Conservation (phyloP, 2,888 invertebrate genomes). For the Lasioglossum leucozonium region DNA sequence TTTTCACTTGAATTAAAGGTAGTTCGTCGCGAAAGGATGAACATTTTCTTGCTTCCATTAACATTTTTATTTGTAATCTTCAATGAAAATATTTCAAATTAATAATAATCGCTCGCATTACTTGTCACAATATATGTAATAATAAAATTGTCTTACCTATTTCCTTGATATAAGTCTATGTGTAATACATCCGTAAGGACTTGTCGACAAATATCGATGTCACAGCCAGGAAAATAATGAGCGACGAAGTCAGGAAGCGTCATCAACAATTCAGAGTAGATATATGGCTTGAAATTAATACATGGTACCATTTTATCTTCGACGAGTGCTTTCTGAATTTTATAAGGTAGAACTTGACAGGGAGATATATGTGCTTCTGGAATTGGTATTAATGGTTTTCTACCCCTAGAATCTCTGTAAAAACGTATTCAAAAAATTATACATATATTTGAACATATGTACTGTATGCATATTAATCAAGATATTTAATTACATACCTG, state of each 20-base stretch:
- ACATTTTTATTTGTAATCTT: slow-evolving; percentile 91
- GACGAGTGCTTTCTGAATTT: slow-evolving; percentile 92
- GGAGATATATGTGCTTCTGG: slow-evolving; percentile 89
- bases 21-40: slow-evolving; percentile 89
- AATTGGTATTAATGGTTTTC: slow-evolving; percentile 89
- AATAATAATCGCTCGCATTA: background rate
- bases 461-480: slow-evolving; percentile 10
- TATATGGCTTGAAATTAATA: slow-evolving; percentile 94
- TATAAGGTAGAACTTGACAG: slow-evolving; percentile 81
- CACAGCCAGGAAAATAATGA: slow-evolving; percentile 92
- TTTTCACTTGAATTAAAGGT: slow-evolving; percentile 92
- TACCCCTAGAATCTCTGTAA: slow-evolving; percentile 82
- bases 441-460: slow-evolving; percentile 21
- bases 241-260: slow-evolving; percentile 92
- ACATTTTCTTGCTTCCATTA: slow-evolving; percentile 91
- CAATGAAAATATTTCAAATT: slow-evolving; percentile 3
- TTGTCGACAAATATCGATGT: slow-evolving; percentile 91
- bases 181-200: slow-evolving; percentile 91
- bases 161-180: slow-evolving; percentile 92
- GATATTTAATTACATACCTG: slow-evolving; percentile 67
- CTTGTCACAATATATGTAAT: background rate
- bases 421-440: slow-evolving; percentile 46
- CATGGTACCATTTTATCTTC: slow-evolving; percentile 93
- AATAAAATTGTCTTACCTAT: slow-evolving; percentile 87
- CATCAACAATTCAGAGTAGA: slow-evolving; percentile 92